phyloP scores from a whole-genome alignment of 2,113 vertebrate species.

The Tupaia tana region DNA sequence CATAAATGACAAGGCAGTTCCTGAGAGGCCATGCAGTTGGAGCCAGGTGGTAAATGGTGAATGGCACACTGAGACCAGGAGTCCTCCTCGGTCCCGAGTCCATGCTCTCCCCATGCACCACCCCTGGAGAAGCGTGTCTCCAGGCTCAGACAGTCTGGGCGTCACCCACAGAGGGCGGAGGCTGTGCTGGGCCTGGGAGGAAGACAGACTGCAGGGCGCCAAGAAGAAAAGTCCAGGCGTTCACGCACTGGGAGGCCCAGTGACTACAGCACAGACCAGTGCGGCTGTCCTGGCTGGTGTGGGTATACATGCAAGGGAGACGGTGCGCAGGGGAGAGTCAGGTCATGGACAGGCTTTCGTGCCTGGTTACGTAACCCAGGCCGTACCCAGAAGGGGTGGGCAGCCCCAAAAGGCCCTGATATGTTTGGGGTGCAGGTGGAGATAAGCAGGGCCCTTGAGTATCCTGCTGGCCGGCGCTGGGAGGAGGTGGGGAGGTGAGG shows the following conservation, averaged over 20 bases:
- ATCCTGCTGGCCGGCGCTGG: rapidly evolving
- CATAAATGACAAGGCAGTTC: background rate
- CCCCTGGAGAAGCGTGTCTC: background rate
- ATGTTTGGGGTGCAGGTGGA: background rate
- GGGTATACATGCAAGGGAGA: background rate
- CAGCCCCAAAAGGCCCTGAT: background rate
- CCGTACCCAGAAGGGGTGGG: rapidly evolving
- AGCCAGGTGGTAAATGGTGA: background rate
- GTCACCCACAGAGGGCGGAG: background rate
- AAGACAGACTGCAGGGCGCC: background rate
- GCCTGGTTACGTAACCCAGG: rapidly evolving
- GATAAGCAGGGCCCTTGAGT: rapidly evolving
- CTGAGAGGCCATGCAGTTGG: background rate
- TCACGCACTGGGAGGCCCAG: background rate
- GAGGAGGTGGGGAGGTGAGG: rapidly evolving
- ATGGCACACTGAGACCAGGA: background rate
- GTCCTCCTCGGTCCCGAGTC: background rate
- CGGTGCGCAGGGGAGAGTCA: too few relatives aligned
- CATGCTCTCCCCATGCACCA: rapidly evolving
- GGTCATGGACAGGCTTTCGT: rapidly evolving
- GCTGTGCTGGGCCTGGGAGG: background rate
- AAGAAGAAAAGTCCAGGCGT: background rate
- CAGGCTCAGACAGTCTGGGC: too few relatives aligned
- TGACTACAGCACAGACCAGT: background rate
- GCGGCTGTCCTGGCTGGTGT: rapidly evolving